These are phyloP conservation scores for Etia nguti DNA, from an alignment of 2,113 vertebrate genomes.

Conservation along the genomic window DNA sequence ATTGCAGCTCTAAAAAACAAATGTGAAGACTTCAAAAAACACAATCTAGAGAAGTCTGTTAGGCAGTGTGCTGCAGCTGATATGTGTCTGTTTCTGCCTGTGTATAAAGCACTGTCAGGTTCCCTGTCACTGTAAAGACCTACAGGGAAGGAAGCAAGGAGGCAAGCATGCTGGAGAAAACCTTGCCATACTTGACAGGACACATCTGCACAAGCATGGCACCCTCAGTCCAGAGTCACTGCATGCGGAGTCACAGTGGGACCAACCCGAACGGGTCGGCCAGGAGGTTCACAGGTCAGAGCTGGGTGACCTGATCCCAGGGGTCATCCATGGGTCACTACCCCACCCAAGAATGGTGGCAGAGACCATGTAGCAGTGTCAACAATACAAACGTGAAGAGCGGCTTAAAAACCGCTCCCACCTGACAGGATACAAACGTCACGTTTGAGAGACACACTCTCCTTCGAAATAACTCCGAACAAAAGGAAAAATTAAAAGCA, in stretches of 20 bases:
- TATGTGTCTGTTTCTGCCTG: constrained; percentile 47
- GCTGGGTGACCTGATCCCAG: constrained; percentile 56
- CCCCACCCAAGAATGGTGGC: constrained; percentile 53
- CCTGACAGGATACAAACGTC: constrained; percentile 43
- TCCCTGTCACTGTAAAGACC: constrained; percentile 47
- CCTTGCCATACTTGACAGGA: constrained; percentile 73
- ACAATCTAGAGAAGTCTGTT: background rate
- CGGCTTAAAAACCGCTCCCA: constrained; percentile 32
- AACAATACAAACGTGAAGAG: constrained; percentile 68
- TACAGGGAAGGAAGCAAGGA: constrained; percentile 63
- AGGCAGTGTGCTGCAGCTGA: constrained; percentile 47
- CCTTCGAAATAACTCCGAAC: constrained; percentile 53
- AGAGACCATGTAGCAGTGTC: constrained; percentile 72
- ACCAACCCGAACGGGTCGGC: constrained; percentile 52
- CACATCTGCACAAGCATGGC: constrained; percentile 74
- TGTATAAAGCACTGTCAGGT: constrained; percentile 62
- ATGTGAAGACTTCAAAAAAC: background rate
- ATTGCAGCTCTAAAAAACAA: background rate
- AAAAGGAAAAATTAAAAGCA: constrained; percentile 25
- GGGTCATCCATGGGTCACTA: constrained; percentile 63
- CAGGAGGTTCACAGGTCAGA: constrained; percentile 59
- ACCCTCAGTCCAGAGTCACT: constrained; percentile 72
- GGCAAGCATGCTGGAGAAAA: constrained; percentile 69
- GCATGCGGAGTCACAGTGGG: constrained; percentile 75
- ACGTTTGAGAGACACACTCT: constrained; percentile 72